Conservation (phyloP, 2,797 vertebrate genomes). For the Mormyrops boulengeri region DNA sequence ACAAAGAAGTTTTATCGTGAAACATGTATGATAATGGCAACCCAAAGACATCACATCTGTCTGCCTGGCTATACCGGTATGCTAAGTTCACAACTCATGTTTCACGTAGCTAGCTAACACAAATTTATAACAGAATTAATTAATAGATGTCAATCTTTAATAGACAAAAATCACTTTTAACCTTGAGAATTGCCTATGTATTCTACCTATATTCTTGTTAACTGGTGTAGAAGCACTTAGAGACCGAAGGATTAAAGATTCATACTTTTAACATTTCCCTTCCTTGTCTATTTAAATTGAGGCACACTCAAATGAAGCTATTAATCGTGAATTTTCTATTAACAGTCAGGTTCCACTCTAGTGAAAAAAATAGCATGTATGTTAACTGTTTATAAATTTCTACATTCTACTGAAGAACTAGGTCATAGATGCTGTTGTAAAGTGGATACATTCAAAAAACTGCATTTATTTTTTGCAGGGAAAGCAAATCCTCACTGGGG, state of each 20-base stretch:
- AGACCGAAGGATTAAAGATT: neutral
- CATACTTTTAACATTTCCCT: neutral
- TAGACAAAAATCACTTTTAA: constrained; percentile 1
- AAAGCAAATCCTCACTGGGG: neutral
- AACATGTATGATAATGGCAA: neutral
- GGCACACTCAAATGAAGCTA: neutral
- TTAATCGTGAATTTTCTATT: neutral
- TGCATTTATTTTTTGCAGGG: neutral
- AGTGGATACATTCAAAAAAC: neutral
- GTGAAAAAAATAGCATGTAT: neutral
- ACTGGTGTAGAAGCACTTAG: constrained; percentile 1
- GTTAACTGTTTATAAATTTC: neutral
- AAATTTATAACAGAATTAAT: constrained; percentile 2
- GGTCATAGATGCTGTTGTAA: neutral
- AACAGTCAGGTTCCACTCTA: neutral
- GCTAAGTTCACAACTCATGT: neutral
- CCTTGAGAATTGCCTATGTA: neutral
- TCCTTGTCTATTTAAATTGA: constrained; percentile 5
- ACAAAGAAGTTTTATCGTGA: neutral
- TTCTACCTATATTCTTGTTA: neutral
- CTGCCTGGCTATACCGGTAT: neutral
- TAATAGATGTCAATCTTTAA: neutral
- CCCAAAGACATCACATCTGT: neutral
- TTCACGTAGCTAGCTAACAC: neutral
- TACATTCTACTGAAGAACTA: constrained; percentile 8